Conservation (phyloP, 2,113 vertebrate species). For the Ailuropoda melanoleuca region DNA sequence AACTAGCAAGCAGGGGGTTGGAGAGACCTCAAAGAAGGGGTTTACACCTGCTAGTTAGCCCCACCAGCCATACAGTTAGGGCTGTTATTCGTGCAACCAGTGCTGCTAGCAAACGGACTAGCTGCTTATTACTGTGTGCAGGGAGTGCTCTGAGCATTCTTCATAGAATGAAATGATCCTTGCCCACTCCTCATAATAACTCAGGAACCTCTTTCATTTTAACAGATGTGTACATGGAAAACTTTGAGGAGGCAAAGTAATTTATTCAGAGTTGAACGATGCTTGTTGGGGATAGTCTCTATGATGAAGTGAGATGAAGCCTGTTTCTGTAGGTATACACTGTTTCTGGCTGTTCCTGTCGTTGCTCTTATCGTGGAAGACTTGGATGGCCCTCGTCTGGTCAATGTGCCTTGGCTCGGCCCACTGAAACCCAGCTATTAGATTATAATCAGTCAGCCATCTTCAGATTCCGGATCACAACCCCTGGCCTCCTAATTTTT, state of each 20-base stretch:
- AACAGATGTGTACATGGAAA: neutral
- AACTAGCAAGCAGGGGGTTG: neutral
- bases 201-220: neutral
- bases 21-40: accelerated
- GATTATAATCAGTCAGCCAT: neutral
- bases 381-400: neutral
- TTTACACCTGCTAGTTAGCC: neutral
- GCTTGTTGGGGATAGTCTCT: neutral
- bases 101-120: neutral
- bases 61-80: neutral
- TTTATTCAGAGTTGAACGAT: neutral
- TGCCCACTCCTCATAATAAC: neutral
- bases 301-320: neutral
- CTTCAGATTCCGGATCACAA: neutral
- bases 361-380: neutral
- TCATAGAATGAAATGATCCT: neutral
- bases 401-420: neutral
- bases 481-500: neutral
- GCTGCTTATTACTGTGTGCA: neutral
- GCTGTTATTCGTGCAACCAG: too few species aligned
- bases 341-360: neutral
- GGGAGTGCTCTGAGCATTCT: neutral
- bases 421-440: neutral
- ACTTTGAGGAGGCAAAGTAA: neutral
- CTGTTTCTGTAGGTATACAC: neutral